A percentile compares a stretch with the other conserved stretches of the same genome.
These are phyloP conservation scores for Morus bassanus DNA, from an alignment of 2,797 vertebrate genomes.

Conservation along the genomic window DNA sequence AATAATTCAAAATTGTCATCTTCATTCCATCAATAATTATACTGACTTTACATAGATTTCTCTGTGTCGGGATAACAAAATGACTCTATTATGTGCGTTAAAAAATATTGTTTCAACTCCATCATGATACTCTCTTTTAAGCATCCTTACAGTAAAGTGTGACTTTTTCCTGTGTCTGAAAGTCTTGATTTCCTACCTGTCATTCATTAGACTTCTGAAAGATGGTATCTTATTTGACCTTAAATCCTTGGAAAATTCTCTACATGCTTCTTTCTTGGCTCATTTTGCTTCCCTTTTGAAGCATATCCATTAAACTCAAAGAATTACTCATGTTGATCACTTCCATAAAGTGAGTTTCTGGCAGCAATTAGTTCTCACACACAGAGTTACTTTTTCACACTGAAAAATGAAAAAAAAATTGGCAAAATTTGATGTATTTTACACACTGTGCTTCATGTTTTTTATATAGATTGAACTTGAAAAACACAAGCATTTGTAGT, in stretches of 20 bases:
- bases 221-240: conserved; percentile 19
- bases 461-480: neutral
- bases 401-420: conserved; percentile 6
- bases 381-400: conserved; percentile 22
- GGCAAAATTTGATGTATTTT: neutral
- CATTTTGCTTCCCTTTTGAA: conserved; percentile 16
- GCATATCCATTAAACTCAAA: conserved; percentile 26
- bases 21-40: neutral
- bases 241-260: conserved; percentile 28
- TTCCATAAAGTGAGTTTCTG: conserved; percentile 37
- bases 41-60: neutral
- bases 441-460: neutral
- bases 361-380: conserved; percentile 9
- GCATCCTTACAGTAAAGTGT: conserved; percentile 2
- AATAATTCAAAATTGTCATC: neutral
- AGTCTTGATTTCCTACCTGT: conserved; percentile 5
- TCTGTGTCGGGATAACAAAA: neutral
- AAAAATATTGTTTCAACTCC: neutral
- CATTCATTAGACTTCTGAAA: conserved; percentile 9
- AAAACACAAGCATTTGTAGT: neutral
- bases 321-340: conserved; percentile 36
- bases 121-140: neutral
- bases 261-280: conserved; percentile 5
- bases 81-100: neutral
- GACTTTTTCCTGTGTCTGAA: neutral